These are phyloP conservation scores for Echinarachnius parma DNA, from an alignment of 53 echinoderm and acorn worm genomes.

Conservation along the genomic window DNA sequence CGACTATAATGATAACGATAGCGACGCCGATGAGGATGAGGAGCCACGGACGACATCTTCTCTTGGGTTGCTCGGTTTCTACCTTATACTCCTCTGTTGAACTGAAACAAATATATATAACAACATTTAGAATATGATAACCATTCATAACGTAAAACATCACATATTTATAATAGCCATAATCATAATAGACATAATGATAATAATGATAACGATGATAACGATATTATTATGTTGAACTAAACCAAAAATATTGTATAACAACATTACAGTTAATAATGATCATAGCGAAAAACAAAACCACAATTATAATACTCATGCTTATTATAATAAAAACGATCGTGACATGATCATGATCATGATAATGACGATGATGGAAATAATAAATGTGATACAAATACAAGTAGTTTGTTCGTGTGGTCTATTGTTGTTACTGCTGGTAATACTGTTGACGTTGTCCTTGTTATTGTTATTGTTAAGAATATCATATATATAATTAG, in stretches of 20 bases:
- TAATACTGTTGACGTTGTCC: too few relatives aligned
- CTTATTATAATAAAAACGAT: neutral
- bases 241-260: too few relatives aligned
- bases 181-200: neutral
- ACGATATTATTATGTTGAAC: neutral
- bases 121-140: neutral
- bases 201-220: neutral
- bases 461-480: too few relatives aligned
- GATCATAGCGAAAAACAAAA: too few relatives aligned
- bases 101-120: neutral
- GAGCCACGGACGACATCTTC: slow-evolving; percentile 6
- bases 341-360: neutral
- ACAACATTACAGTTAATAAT: too few relatives aligned
- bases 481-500: too few relatives aligned
- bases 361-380: neutral
- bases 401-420: too few relatives aligned
- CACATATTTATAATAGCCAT: neutral
- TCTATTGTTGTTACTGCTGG: too few relatives aligned
- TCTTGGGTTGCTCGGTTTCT: slow-evolving; percentile 14
- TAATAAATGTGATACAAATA: too few relatives aligned
- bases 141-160: neutral
- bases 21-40: neutral
- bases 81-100: slow-evolving; percentile 30
- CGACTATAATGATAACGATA: slow-evolving; percentile 2
- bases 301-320: too few relatives aligned